Percentiles rank a stretch among this genome's conserved stretches.
Evolutionary conservation across 2,888 invertebrate species (phyloP).

Genomic region (Bedellia somnulentella): DNA sequence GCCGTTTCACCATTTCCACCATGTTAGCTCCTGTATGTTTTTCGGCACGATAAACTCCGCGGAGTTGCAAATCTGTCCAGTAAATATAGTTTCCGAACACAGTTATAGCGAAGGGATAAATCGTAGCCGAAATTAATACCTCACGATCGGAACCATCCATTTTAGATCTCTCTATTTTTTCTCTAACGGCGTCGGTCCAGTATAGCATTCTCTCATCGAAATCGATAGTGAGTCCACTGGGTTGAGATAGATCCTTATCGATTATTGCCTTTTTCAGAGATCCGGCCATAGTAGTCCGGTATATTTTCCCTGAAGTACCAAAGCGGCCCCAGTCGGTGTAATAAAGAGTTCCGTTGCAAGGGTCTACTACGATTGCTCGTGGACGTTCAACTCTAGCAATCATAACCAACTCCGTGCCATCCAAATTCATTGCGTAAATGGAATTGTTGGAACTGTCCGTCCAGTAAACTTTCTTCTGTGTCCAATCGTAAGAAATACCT

Average conservation of each 20-base stretch:
- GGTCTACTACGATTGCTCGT: constrained; percentile 93
- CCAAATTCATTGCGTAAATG: constrained; percentile 92
- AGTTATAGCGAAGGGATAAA: constrained; percentile 94
- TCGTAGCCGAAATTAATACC: constrained; percentile 83
- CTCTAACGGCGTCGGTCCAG: constrained; percentile 96
- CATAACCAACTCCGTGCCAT: constrained; percentile 85
- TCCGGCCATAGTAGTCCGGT: constrained; percentile 95
- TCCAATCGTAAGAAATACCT: constrained; percentile 97
- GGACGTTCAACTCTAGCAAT: constrained; percentile 92
- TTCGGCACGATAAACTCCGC: constrained; percentile 95
- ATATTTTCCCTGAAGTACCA: constrained; percentile 91
- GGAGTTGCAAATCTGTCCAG: constrained; percentile 92
- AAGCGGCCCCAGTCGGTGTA: constrained; percentile 96
- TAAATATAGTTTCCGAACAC: constrained; percentile 90
- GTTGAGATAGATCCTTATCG: constrained; percentile 88
- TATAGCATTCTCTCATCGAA: constrained; percentile 91
- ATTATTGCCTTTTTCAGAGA: constrained; percentile 87
- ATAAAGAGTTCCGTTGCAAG: constrained; percentile 93
- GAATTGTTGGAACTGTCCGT: constrained; percentile 94
- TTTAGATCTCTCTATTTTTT: constrained; percentile 92
- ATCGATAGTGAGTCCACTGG: constrained; percentile 94
- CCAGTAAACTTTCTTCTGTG: constrained; percentile 96
- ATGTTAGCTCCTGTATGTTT: constrained; percentile 96
- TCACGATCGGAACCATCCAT: constrained; percentile 86
- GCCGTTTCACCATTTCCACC: constrained; percentile 89